Evolutionary conservation across 2,113 vertebrate genomes (phyloP), one percentile per base, ranked within the genome.

Genomic region (Bambusicola thoracicus): DNA sequence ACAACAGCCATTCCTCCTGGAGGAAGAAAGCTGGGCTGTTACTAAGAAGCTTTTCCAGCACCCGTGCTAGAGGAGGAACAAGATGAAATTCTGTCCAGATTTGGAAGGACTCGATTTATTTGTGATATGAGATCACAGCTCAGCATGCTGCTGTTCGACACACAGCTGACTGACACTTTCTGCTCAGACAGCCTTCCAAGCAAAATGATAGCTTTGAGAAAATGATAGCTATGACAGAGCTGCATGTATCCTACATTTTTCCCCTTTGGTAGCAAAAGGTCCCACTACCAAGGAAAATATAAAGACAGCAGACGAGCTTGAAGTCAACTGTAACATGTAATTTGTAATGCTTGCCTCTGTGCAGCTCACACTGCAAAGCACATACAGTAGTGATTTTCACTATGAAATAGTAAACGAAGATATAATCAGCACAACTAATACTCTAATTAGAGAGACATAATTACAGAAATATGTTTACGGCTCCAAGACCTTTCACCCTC

Each of bases 131-230:
- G 83, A 77, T 77, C 79, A 86, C 66, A 90, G 51, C 41, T 62
- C 83, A 30, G n/a, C 8, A 51, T 18, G 81, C 46, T 81, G 81
- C 72, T 0, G 2, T 87, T 67, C 82, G 87, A 85, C 49, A 67
- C 10, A 1, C 36, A 22, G 78, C 9, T 86, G 94, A 94, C 24
- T 91, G 94, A 93, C 92, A 59, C 63, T 69, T 69, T 83, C 78
- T 65, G 81, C 65, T 79, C 87, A 73, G 67, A 56, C 53, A 9
- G 43, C 34, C 61, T 94, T 93, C 89, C 90, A 92, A 92, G 67
- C 48, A 89, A 97, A 97, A 93, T 85, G 91, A 94, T 24, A 70
- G 86, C 93, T 93, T 48, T 22, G 69, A 92, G 92, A 73, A 81
- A 94, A 76, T 0, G 10, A 77, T 2, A 92, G 81, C 94, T 81